Evolutionary conservation across 2,797 vertebrate genomes (phyloP), one percentile per base, ranked within the genome.

Genomic region (Phataginus tricuspis): DNA sequence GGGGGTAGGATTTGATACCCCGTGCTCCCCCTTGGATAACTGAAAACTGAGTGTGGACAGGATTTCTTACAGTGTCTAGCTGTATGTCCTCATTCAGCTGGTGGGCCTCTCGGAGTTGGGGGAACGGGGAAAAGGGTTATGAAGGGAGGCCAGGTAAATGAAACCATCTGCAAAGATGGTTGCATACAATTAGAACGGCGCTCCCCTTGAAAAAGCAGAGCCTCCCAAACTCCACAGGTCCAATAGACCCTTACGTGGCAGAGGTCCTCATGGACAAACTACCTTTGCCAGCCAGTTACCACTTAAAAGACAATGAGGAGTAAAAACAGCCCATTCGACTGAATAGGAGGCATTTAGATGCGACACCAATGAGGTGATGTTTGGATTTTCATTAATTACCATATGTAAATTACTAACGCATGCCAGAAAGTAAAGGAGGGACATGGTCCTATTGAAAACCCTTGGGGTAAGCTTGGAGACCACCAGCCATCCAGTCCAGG

Each of bases 331-430:
- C 25, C 51, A 55, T 79, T 64, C 79, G 90, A 42, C 14, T 7
- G 19, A 87, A 80, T 4, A 14, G 29, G 78, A 87, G 57, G 61
- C 75, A 27, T 89, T 90, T 49, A 45, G 69, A 75, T 88, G 93
- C 83, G 92, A 92, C 15, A 68, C 51, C 69, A 61, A n/a, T 53
- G 80, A 85, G 61, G 51, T 71, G 87, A 92, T 75, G 68, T 77
- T 78, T 94, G 85, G 68, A 74, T 93, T 86, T 86, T 63, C 85
- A 88, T 82, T 94, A 88, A 97, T 95, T 82, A 90, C 84, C 53
- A 21, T 53, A 74, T 84, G 86, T 75, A 82, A 93, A 90, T 95
- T 89, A 91, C 57, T 71, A 93, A 55, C 0, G 2, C 31, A 64
- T 87, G 71, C 74, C 84, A 91, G 80, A 55, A 83, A 88, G 27